phyloP scores from a whole-genome alignment of 2,113 vertebrate species.

The Acinonyx jubatus region DNA sequence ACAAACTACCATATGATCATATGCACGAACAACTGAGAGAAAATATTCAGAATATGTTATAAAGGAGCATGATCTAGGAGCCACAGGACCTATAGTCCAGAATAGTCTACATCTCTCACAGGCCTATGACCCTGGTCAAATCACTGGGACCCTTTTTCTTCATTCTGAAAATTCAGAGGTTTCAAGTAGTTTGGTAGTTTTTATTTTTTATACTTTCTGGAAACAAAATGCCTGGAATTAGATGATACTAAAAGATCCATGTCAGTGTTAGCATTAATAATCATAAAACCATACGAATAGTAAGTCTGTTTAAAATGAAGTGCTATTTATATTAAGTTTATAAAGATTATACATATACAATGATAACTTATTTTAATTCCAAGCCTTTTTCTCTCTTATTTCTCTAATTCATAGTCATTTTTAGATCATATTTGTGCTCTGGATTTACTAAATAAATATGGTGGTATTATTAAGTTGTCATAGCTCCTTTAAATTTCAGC shows the following conservation, averaged over 20 bases:
- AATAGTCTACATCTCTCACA: not conserved
- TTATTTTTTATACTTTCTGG: not conserved
- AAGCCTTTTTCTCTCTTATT: not conserved
- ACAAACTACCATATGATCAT: not conserved
- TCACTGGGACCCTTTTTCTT: not conserved
- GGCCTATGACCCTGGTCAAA: not conserved
- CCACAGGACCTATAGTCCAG: not conserved
- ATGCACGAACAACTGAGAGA: not conserved
- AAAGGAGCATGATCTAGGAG: not conserved
- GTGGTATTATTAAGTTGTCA: not conserved
- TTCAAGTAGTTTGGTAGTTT: not conserved
- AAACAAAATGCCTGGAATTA: not conserved
- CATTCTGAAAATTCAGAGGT: not conserved
- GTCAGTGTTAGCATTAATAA: not conserved
- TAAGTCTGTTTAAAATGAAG: not conserved
- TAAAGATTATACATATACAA: not conserved
- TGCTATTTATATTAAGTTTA: not conserved
- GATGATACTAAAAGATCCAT: not conserved
- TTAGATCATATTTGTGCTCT: not conserved
- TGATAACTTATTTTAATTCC: not conserved
- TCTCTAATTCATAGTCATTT: not conserved
- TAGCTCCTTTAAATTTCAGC: not conserved
- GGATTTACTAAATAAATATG: conserved; percentile 3
- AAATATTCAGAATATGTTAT: not conserved
- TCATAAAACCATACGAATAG: not conserved